Percentiles rank a stretch among this genome's conserved stretches.
phyloP scores from a whole-genome alignment of 2,113 vertebrate genomes.

The Apistogramma diplotaenia region DNA sequence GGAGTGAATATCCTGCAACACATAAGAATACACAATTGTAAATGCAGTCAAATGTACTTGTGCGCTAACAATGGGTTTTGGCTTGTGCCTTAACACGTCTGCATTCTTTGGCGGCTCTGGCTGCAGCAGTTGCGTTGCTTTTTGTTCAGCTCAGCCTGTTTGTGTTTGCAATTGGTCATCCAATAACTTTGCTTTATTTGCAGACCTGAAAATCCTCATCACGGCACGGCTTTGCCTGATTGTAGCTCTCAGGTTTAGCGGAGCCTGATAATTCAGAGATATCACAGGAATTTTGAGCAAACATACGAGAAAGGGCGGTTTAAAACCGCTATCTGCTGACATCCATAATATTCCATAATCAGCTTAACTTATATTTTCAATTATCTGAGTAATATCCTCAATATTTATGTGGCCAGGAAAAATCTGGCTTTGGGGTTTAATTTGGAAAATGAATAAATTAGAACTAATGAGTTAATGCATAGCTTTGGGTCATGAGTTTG shows the following conservation, averaged over 20 bases:
- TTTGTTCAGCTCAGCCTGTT: background rate
- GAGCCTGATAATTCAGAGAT: background rate
- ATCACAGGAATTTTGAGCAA: background rate
- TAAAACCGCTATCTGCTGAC: constrained; percentile 9
- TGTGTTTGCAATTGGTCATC: background rate
- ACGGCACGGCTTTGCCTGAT: background rate
- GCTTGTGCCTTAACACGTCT: background rate
- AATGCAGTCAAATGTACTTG: background rate
- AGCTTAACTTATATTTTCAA: constrained; percentile 17
- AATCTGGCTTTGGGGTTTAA: constrained; percentile 16
- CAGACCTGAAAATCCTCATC: background rate
- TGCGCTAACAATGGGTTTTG: background rate
- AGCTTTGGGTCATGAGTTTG: background rate
- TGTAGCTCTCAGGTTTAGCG: background rate
- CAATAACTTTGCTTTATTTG: background rate
- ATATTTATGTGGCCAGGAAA: constrained; percentile 1
- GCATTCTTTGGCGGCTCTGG: background rate
- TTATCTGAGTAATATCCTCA: constrained; percentile 24
- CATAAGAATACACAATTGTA: background rate
- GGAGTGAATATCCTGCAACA: background rate
- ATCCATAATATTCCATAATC: constrained; percentile 23
- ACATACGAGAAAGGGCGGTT: background rate
- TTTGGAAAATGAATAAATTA: constrained; percentile 26
- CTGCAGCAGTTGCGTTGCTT: background rate
- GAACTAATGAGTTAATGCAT: constrained; percentile 16